Evolutionary conservation across 2,113 vertebrate genomes (phyloP).

Genomic region (Melanotaenia duboulayi): DNA sequence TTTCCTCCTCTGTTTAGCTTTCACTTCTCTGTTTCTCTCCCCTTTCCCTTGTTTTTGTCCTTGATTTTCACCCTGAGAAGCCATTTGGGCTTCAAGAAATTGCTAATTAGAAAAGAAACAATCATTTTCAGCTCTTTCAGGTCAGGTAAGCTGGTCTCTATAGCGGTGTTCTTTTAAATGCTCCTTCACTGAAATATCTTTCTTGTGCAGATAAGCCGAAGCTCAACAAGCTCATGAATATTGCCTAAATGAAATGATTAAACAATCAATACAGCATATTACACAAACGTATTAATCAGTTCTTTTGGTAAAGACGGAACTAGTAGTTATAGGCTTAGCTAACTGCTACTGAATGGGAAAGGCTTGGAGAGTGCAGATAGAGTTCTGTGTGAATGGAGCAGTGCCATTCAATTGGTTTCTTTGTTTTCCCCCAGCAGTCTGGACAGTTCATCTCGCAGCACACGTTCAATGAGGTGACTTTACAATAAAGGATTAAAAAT

Average conservation of each 20-base stretch:
- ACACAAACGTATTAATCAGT: conserved; percentile 65
- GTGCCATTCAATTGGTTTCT: conserved; percentile 58
- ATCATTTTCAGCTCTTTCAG: conserved; percentile 39
- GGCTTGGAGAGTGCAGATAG: conserved; percentile 43
- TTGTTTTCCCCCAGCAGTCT: conserved; percentile 68
- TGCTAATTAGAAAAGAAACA: conserved; percentile 67
- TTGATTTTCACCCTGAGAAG: conserved; percentile 44
- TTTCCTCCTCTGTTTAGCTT: conserved; percentile 18
- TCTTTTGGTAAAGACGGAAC: conserved; percentile 44
- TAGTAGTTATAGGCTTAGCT: conserved; percentile 66
- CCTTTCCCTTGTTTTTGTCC: conserved; percentile 21
- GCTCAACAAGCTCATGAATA: conserved; percentile 46
- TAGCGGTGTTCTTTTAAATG: conserved; percentile 10
- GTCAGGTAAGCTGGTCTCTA: conserved; percentile 26
- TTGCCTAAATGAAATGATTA: conserved; percentile 47
- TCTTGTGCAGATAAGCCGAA: conserved; percentile 31
- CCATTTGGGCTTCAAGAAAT: conserved; percentile 52
- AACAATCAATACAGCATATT: conserved; percentile 46
- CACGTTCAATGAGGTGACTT: conserved; percentile 63
- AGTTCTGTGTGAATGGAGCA: conserved; percentile 55
- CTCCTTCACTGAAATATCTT: conserved; percentile 38
- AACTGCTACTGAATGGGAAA: conserved; percentile 67
- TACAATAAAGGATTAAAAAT: conserved; percentile 73
- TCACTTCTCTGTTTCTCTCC: conserved; percentile 10
- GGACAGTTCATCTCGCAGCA: conserved; percentile 63